phyloP scores from a whole-genome alignment of 2,113 vertebrate genomes.

The Callipepla californica region DNA sequence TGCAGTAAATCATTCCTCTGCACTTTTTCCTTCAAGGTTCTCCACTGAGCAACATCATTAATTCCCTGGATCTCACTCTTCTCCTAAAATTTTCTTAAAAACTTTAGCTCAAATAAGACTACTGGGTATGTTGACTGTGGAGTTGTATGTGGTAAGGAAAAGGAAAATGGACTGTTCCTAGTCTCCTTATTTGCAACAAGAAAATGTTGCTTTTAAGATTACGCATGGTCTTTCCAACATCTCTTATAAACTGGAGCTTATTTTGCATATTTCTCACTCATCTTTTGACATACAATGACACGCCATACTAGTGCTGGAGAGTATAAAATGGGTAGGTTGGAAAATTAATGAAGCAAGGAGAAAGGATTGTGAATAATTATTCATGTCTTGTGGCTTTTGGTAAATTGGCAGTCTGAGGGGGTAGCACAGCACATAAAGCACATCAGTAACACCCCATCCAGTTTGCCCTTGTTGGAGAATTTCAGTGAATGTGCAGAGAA shows the following conservation, averaged over 20 bases:
- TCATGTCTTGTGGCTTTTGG: not conserved
- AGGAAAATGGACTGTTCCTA: not conserved
- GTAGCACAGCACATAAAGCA: not conserved
- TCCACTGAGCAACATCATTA: not conserved
- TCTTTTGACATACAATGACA: not conserved
- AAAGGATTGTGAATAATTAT: not conserved
- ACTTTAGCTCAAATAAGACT: not conserved
- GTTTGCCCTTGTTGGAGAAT: not conserved
- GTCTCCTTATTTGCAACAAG: not conserved
- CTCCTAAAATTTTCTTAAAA: not conserved
- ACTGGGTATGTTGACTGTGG: not conserved
- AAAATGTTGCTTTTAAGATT: not conserved
- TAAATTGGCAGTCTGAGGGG: not conserved
- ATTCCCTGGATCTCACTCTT: not conserved
- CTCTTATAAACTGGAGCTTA: not conserved
- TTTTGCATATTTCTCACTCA: not conserved
- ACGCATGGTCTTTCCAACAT: not conserved
- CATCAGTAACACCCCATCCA: not conserved
- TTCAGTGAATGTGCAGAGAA: not conserved
- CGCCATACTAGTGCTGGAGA: not conserved
- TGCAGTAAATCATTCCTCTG: not conserved
- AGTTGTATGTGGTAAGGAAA: not conserved
- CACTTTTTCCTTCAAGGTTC: not conserved
- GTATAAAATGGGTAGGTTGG: not conserved
- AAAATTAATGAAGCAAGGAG: slow-evolving; percentile 33